A percentile compares a stretch with the other conserved stretches of the same genome.
Conservation (phyloP, 2,113 vertebrate species). For the Notothenia coriiceps region DNA sequence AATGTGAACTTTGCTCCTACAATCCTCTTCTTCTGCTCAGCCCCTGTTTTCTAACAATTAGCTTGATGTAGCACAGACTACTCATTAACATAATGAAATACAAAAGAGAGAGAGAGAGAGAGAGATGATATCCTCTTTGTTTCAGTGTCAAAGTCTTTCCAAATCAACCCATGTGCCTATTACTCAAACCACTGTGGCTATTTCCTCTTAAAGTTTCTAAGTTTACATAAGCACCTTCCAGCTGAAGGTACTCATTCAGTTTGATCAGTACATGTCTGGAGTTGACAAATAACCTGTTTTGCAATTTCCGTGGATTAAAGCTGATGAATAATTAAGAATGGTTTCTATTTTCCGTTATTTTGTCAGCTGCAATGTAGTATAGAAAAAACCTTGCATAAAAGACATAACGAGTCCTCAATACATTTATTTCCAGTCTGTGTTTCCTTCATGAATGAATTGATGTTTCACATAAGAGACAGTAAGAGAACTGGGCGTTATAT, state of each 20-base stretch:
- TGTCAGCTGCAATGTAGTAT: not conserved
- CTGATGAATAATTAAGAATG: not conserved
- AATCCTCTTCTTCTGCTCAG: constrained; percentile 50
- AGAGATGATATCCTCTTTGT: not conserved
- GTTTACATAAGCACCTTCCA: constrained; percentile 41
- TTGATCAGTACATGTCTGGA: not conserved
- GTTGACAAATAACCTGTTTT: constrained; percentile 8
- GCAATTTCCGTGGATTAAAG: not conserved
- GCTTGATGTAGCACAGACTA: constrained; percentile 3
- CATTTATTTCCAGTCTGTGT: not conserved
- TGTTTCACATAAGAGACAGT: not conserved
- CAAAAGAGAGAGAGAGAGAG: not conserved
- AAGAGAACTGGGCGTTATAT: no score
- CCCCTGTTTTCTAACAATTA: constrained; percentile 63
- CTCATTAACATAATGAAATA: constrained; percentile 14
- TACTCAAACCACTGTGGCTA: constrained; percentile 55
- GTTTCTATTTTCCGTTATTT: constrained; percentile 4
- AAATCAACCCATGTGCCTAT: not conserved
- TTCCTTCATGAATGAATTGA: not conserved
- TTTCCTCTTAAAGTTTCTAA: constrained; percentile 63
- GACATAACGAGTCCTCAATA: not conserved
- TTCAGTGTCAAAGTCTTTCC: constrained; percentile 35
- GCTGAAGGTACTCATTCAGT: not conserved
- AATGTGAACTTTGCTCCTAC: constrained; percentile 56
- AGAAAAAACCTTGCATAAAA: not conserved